Percentiles rank a stretch among this genome's conserved stretches.
phyloP scores from a whole-genome alignment of 1,140 invertebrate species.

The Apis dorsata region DNA sequence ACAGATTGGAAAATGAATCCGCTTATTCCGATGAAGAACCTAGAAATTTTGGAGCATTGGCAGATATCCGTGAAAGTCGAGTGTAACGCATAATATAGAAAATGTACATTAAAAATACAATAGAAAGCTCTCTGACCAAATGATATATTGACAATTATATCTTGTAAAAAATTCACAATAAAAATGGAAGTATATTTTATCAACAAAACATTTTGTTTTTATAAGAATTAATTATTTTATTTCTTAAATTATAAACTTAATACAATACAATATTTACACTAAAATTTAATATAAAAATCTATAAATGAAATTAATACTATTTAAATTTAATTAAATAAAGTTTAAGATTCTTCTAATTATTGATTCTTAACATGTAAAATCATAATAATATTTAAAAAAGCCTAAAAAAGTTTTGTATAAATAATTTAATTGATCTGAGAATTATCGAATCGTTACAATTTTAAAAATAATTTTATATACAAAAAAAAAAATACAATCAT shows the following conservation, averaged over 20 bases:
- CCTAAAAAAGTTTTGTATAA: conserved; percentile 3
- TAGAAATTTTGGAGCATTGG: conserved; percentile 70
- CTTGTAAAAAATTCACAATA: background rate
- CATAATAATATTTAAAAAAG: background rate
- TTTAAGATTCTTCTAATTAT: background rate
- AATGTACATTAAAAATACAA: background rate
- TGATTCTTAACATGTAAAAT: background rate
- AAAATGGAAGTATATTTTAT: background rate
- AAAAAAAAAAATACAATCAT: conserved; percentile 32
- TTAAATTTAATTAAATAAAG: background rate
- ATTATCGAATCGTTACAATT: conserved; percentile 1
- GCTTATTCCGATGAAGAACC: conserved; percentile 66
- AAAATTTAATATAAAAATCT: background rate
- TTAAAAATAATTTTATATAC: conserved; percentile 40
- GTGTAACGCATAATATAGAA: conserved; percentile 60
- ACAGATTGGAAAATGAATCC: conserved; percentile 36
- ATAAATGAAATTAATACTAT: background rate
- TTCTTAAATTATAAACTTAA: background rate
- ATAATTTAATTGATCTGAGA: conserved; percentile 24
- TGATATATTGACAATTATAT: background rate
- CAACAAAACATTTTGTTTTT: background rate
- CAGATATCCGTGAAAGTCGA: conserved; percentile 77
- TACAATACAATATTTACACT: background rate
- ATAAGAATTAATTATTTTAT: background rate
- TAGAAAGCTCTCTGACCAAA: conserved; percentile 11